Conservation (phyloP, 2,797 vertebrate genomes). For the Oreochromis mossambicus region DNA sequence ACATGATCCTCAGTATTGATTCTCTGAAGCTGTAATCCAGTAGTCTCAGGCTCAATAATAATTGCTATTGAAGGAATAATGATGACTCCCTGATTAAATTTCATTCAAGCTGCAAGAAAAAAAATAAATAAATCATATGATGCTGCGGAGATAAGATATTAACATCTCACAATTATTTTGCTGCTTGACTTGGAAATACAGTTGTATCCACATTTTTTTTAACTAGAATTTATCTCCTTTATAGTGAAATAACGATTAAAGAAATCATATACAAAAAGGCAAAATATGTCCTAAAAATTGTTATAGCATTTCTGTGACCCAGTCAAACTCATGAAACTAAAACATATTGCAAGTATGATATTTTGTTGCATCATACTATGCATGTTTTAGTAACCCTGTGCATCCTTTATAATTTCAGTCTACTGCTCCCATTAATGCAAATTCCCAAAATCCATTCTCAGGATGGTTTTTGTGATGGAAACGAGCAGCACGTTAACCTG, state of each 20-base stretch:
- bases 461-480: background rate
- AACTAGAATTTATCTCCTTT: background rate
- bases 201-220: background rate
- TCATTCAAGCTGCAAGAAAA: background rate
- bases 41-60: background rate
- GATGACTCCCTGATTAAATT: background rate
- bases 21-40: background rate
- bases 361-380: background rate
- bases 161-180: background rate
- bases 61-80: background rate
- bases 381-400: background rate
- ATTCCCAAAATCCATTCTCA: background rate
- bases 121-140: background rate
- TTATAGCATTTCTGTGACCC: background rate
- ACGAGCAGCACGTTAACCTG: background rate
- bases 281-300: background rate
- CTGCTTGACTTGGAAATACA: background rate
- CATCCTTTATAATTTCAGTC: background rate
- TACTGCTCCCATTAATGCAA: background rate
- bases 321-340: background rate
- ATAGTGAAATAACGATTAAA: background rate
- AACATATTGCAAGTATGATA: background rate
- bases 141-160: background rate
- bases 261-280: background rate
- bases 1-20: slow-evolving; percentile 24